phyloP scores from a whole-genome alignment of 2,888 invertebrate species.

The Diplolepis rosae region DNA sequence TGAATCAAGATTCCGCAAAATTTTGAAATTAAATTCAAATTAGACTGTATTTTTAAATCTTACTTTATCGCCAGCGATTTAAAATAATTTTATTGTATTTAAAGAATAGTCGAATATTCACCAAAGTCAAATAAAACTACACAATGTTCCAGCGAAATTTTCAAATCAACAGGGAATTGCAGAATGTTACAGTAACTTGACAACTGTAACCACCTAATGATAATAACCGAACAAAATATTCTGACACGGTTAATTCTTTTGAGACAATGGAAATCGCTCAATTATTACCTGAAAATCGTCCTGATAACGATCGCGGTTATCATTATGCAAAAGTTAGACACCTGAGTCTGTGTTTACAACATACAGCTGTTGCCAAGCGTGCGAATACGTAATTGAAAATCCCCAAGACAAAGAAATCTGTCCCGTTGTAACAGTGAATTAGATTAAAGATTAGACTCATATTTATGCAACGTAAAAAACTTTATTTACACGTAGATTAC shows the following conservation, averaged over 20 bases:
- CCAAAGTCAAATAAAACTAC: no score
- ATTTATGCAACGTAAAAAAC: slow-evolving; percentile 9
- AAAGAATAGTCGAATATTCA: no score
- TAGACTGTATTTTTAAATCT: no score
- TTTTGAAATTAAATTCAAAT: no score
- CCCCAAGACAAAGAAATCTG: slow-evolving; percentile 36
- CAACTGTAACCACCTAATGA: no score
- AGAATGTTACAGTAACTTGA: no score
- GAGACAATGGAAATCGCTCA: neutral
- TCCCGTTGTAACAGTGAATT: slow-evolving; percentile 30
- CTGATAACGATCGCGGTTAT: slow-evolving; percentile 32
- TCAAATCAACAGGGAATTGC: no score
- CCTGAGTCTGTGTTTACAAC: slow-evolving; percentile 37
- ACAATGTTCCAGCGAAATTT: no score
- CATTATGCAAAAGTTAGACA: slow-evolving; percentile 29
- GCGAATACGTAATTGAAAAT: slow-evolving; percentile 26
- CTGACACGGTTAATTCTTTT: neutral
- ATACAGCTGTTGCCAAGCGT: slow-evolving; percentile 40
- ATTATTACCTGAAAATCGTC: slow-evolving; percentile 22
- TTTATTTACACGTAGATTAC: neutral
- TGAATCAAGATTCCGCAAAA: no score
- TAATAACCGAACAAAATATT: no score
- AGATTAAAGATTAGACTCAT: neutral
- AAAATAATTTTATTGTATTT: no score
- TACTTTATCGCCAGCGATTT: no score